Evolutionary conservation across 2,888 invertebrate species (phyloP).

Genomic region (Eudemis profundana): DNA sequence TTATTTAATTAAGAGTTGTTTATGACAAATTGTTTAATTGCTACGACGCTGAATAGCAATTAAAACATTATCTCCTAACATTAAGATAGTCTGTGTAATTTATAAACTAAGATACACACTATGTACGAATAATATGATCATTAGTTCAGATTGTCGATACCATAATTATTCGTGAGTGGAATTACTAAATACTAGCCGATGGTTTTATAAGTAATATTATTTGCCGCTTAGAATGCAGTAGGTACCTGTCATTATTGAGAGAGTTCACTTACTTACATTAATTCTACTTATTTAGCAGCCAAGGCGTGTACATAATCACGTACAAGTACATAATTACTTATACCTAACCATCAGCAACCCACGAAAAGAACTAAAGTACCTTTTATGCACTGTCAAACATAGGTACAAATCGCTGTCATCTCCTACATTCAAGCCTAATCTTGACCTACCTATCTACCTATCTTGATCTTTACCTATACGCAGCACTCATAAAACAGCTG

Average conservation of each 20-base stretch:
- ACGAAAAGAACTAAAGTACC: no score
- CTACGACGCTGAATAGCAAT: constrained; percentile 22
- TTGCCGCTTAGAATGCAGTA: no score
- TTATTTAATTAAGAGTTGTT: constrained; percentile 11
- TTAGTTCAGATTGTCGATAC: constrained; percentile 10
- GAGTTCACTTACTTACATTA: no score
- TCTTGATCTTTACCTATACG: background rate
- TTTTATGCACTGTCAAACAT: no score
- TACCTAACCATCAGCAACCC: no score
- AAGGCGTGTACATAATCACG: no score
- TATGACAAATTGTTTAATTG: constrained; percentile 16
- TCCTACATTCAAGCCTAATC: no score
- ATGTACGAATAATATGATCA: constrained; percentile 12
- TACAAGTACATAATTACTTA: no score
- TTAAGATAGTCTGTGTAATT: constrained; percentile 36
- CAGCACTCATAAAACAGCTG: constrained; percentile 12
- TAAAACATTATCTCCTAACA: constrained; percentile 38
- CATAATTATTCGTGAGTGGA: background rate
- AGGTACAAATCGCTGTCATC: no score
- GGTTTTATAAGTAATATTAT: background rate
- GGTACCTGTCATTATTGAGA: no score
- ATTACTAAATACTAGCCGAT: background rate
- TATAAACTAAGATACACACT: constrained; percentile 28
- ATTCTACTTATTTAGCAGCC: no score
- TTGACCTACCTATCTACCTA: background rate